Conservation (phyloP, 1,140 invertebrate genomes). For the Steinernema khuongi region DNA sequence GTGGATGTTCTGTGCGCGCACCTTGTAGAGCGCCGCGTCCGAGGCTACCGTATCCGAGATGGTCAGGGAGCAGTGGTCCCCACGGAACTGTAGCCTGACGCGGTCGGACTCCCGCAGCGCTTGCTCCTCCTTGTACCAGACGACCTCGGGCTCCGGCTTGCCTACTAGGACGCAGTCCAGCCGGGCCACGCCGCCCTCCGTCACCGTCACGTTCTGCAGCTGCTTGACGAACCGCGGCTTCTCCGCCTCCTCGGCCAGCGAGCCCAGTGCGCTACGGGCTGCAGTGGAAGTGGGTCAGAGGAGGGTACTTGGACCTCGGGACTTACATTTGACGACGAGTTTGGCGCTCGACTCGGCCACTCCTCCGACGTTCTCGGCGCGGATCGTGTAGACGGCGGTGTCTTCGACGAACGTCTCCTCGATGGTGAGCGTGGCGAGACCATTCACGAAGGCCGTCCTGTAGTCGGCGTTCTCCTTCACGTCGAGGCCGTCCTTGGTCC, state of each 20-base stretch:
- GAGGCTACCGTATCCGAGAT: constrained; percentile 32
- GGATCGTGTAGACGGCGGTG: constrained; percentile 72
- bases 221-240: constrained; percentile 52
- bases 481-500: constrained; percentile 79
- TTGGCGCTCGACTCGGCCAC: constrained; percentile 69
- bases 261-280: constrained; percentile 51
- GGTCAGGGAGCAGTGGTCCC: constrained; percentile 49
- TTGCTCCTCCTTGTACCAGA: constrained; percentile 53
- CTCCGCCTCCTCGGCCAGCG: constrained; percentile 27
- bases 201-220: constrained; percentile 47
- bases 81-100: constrained; percentile 41
- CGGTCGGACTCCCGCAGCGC: constrained; percentile 47
- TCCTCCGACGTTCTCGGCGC: constrained; percentile 69
- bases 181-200: constrained; percentile 59
- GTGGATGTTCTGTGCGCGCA: constrained; percentile 58
- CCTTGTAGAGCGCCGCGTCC: constrained; percentile 51
- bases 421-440: constrained; percentile 68
- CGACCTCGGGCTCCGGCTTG: constrained; percentile 59
- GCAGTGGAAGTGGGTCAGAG: too few species aligned
- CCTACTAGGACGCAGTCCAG: constrained; percentile 63
- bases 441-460: constrained; percentile 64
- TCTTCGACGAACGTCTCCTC: constrained; percentile 78
- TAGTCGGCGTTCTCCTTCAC: constrained; percentile 70
- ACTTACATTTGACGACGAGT: constrained; percentile 70
- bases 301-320: background rate